These are phyloP conservation scores for Tachysurus vachellii DNA, from an alignment of 2,113 vertebrate genomes.

Conservation along the genomic window DNA sequence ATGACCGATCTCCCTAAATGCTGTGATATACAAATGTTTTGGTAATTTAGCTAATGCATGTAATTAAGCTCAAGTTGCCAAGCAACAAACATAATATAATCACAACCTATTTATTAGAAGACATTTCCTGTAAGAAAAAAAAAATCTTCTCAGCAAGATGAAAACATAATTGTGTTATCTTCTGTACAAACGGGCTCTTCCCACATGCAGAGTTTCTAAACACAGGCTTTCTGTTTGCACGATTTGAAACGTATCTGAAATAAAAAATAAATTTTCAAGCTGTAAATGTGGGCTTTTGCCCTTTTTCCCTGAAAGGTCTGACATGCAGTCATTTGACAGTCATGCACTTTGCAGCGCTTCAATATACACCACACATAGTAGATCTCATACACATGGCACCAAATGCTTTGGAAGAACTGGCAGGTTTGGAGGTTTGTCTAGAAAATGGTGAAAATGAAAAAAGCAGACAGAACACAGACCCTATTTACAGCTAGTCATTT, in stretches of 20 bases:
- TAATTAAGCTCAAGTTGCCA: conserved; percentile 59
- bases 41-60: conserved; percentile 55
- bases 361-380: not conserved
- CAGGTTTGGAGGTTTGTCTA: not conserved
- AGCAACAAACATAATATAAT: conserved; percentile 62
- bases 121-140: conserved; percentile 59
- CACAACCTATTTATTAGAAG: conserved; percentile 54
- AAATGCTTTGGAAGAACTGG: not conserved
- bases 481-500: not conserved
- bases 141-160: conserved; percentile 57
- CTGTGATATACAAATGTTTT: conserved; percentile 55
- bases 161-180: conserved; percentile 45
- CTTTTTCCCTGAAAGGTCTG: not conserved
- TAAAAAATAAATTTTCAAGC: conserved; percentile 14
- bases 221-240: conserved; percentile 51
- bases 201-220: conserved; percentile 37
- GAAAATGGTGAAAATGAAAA: not conserved
- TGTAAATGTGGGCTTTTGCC: conserved; percentile 17
- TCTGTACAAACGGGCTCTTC: conserved; percentile 51
- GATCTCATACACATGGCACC: not conserved
- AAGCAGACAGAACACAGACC: not conserved
- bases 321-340: conserved; percentile 2
- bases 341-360: not conserved
- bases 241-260: conserved; percentile 38
- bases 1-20: conserved; percentile 62